phyloP scores from a whole-genome alignment of 2,797 vertebrate species.

The Prunella strophiata region DNA sequence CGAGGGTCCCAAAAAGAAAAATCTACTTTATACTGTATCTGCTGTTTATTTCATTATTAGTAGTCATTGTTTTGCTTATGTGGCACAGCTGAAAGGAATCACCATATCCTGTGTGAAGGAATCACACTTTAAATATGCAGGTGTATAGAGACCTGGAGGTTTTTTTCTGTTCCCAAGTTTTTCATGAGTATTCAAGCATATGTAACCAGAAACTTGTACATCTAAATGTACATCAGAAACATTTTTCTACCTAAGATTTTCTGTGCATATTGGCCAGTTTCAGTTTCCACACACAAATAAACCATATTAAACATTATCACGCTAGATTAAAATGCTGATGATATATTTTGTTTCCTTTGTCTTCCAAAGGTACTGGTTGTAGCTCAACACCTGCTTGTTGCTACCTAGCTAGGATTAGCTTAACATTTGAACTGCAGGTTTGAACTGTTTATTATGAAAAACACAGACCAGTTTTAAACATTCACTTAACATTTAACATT shows the following conservation, averaged over 20 bases:
- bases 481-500: neutral
- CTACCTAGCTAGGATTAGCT: neutral
- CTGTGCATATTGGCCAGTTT: neutral
- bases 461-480: neutral
- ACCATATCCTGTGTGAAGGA: neutral
- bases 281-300: neutral
- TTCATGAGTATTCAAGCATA: neutral
- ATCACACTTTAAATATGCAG: neutral
- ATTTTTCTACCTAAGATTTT: neutral
- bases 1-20: constrained; percentile 46
- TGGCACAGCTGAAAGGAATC: constrained; percentile 21
- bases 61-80: constrained; percentile 26
- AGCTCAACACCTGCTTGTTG: neutral
- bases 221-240: neutral
- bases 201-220: too few species aligned
- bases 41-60: constrained; percentile 28
- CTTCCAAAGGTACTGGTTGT: neutral
- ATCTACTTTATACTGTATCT: constrained; percentile 19
- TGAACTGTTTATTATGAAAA: neutral
- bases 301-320: neutral
- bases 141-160: neutral
- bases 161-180: neutral
- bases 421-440: neutral
- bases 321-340: neutral
- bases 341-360: neutral